Percentiles rank a stretch among this genome's conserved stretches.
Conservation (phyloP, 2,797 vertebrate genomes). For the Cuniculus paca region DNA sequence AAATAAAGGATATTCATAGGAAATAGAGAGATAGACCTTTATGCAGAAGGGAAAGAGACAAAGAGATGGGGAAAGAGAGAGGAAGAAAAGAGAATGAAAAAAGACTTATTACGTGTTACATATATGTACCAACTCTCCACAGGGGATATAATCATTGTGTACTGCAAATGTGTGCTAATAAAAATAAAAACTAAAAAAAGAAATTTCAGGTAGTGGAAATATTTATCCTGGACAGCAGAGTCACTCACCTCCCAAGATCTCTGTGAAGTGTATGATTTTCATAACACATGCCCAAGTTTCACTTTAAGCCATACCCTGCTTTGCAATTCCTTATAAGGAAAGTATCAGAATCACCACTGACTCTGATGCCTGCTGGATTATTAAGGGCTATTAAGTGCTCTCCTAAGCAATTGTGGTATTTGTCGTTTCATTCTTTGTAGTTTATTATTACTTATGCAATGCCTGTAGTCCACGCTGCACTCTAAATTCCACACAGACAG, state of each 20-base stretch:
- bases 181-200: not conserved
- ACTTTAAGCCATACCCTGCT: not conserved
- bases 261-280: constrained; percentile 21
- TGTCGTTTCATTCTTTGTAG: not conserved
- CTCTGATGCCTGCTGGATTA: not conserved
- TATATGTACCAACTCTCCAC: not conserved
- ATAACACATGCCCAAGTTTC: not conserved
- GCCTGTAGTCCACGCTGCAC: not conserved
- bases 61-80: not conserved
- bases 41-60: not conserved
- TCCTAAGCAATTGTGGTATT: not conserved
- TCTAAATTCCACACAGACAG: not conserved
- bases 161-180: not conserved
- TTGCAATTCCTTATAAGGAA: not conserved
- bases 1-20: not conserved
- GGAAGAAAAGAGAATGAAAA: not conserved
- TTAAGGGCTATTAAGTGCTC: not conserved
- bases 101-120: not conserved
- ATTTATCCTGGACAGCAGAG: not conserved
- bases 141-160: not conserved
- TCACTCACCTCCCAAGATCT: not conserved
- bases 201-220: not conserved
- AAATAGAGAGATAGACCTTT: not conserved
- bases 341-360: not conserved
- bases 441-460: not conserved